Evolutionary conservation across 1,140 invertebrate species (phyloP), one percentile per base, ranked within the genome.

Genomic region (Phthorimaea operculella): DNA sequence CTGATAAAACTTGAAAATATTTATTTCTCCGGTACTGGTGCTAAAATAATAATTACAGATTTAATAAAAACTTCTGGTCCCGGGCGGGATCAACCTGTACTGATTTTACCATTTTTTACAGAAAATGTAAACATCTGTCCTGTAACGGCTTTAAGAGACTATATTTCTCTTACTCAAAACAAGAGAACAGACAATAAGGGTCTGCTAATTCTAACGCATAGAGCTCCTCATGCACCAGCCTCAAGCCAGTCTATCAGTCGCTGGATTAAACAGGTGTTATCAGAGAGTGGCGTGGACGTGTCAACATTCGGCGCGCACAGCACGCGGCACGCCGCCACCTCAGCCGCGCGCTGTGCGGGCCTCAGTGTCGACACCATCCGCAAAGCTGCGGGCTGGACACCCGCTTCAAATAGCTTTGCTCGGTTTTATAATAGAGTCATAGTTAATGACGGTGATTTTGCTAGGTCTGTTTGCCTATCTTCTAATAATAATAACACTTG

Each of bases 271-370:
- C 21, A 52, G 14, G 50, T 49, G n/a, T 16, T 66, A 14, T 11
- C 11, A 7, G 33, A 58, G 4, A 60, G 65, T 28, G 60, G 65
- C 4, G 34, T 70, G 0, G 59, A 62, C 42, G 58, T 58, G 3
- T 17, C 21, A 9, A 15, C 49, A 14, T 72, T 68, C 47, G 39
- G 54, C 10, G 58, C 64, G 12, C 65, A 68, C 53, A 64, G 59
- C 54, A 66, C 62, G 1, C 55, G 65, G 9, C 70, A 72, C 55
- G 61, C 63, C 4, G 39, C 64, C 11, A 66, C 63, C 5, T 70
- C 70, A 1, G 21, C 51, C 9, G 62, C 67, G 45, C 16, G 39
- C 18, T 8, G 33, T 12, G 59, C 54, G 34, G 67, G 64, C 14
- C 21, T 67, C 10, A 48, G 56, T 50, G 1, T 67, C 4, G 58